Conservation (phyloP, 30 jellyfish, hydroid and myxozoan species). For the Nemopilema nomurai region DNA sequence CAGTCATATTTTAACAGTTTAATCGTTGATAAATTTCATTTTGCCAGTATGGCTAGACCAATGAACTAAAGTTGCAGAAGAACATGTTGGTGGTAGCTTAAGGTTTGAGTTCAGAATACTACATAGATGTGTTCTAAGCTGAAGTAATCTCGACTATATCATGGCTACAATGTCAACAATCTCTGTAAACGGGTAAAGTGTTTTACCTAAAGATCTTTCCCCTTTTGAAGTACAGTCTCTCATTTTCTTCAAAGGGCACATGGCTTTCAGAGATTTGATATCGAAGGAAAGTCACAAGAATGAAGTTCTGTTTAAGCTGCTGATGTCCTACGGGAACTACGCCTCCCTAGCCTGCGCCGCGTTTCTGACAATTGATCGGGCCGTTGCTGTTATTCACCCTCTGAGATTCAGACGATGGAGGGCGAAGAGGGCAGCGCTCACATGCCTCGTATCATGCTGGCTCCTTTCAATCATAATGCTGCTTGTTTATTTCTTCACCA, state of each 20-base stretch:
- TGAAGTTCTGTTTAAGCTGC: constrained; percentile 3
- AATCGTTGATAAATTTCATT: no score
- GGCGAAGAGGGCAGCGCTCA: neutral
- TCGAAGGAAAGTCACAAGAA: neutral
- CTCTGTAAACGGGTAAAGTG: no score
- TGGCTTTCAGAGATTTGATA: neutral
- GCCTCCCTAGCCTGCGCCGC: constrained; percentile 25
- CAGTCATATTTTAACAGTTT: no score
- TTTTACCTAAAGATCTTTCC: neutral
- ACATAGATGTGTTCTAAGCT: no score
- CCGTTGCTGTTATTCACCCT: constrained; percentile 30
- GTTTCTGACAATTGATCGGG: constrained; percentile 25
- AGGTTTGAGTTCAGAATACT: no score
- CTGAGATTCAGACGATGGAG: constrained; percentile 19
- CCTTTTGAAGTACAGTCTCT: neutral
- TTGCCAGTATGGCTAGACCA: no score
- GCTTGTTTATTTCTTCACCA: constrained; percentile 21
- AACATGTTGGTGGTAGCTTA: no score
- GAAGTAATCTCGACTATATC: no score
- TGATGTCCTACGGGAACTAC: constrained; percentile 20
- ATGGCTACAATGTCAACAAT: no score
- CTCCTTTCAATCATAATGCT: constrained; percentile 2
- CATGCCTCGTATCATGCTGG: constrained; percentile 8
- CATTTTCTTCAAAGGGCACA: neutral
- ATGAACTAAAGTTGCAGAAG: no score